Evolutionary conservation across 2,797 vertebrate genomes (phyloP).

Genomic region (Hippoglossus hippoglossus): DNA sequence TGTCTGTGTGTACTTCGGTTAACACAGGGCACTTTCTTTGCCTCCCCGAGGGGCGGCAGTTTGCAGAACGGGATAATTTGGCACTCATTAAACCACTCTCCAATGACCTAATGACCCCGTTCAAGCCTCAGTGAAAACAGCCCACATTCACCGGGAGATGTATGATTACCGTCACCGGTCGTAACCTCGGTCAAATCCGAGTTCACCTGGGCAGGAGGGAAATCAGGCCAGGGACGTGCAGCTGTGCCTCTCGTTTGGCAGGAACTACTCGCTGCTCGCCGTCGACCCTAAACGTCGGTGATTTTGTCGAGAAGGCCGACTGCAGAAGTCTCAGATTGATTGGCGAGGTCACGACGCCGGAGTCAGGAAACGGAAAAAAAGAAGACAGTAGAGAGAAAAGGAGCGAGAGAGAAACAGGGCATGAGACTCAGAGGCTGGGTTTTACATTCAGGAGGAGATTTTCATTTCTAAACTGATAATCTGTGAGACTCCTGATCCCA

Average conservation of each 20-base stretch:
- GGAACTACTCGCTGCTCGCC: slow-evolving; percentile 10
- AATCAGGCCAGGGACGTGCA: slow-evolving; percentile 47
- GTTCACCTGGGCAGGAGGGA: slow-evolving; percentile 53
- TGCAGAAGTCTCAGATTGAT: slow-evolving; percentile 17
- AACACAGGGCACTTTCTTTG: slow-evolving; percentile 3
- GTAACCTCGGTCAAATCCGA: slow-evolving; percentile 49
- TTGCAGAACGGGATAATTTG: slow-evolving; percentile 59
- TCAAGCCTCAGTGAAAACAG: slow-evolving; percentile 47
- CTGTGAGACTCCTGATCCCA: too few species aligned
- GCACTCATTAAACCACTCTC: slow-evolving; percentile 59
- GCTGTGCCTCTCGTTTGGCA: slow-evolving; percentile 61
- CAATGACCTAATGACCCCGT: slow-evolving; percentile 44
- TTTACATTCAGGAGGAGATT: slow-evolving; percentile 1
- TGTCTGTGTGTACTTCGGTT: slow-evolving; percentile 21
- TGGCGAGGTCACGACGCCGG: slow-evolving; percentile 29
- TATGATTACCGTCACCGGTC: slow-evolving; percentile 54
- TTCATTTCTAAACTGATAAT: slow-evolving; percentile 5
- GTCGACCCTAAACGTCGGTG: slow-evolving; percentile 24
- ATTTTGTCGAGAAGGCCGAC: not conserved
- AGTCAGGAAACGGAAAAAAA: not conserved
- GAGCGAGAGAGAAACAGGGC: not conserved
- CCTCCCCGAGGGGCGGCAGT: slow-evolving; percentile 43
- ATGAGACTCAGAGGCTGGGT: not conserved
- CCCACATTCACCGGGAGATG: slow-evolving; percentile 54
- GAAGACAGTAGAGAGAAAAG: not conserved